phyloP scores from a whole-genome alignment of 2,797 vertebrate genomes.

The Brachymystax lenok region DNA sequence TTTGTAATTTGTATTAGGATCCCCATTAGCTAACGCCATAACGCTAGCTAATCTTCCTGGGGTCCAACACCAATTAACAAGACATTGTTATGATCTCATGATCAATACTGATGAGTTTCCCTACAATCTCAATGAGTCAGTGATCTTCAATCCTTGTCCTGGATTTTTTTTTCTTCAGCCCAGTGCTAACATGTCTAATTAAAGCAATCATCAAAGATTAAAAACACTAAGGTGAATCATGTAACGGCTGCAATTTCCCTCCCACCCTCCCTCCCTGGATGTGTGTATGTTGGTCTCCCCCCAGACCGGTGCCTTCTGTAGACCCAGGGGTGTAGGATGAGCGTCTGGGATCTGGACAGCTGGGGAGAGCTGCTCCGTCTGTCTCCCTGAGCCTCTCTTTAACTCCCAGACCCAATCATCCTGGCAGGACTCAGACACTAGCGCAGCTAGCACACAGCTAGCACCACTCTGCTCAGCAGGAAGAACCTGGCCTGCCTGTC shows the following conservation, averaged over 20 bases:
- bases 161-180: too few relatives aligned
- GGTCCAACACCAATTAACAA: too few relatives aligned
- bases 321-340: slow-evolving; percentile 50
- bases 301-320: slow-evolving; percentile 42
- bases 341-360: slow-evolving; percentile 57
- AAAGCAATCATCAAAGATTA: background rate
- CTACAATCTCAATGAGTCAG: background rate
- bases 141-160: background rate
- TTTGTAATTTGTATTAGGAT: too few relatives aligned
- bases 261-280: background rate
- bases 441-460: slow-evolving; percentile 2
- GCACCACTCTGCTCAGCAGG: slow-evolving; percentile 31
- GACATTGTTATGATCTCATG: background rate
- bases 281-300: slow-evolving; percentile 15
- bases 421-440: slow-evolving; percentile 55
- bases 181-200: background rate
- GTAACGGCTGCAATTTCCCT: background rate
- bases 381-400: slow-evolving; percentile 58
- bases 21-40: too few relatives aligned
- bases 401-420: slow-evolving; percentile 55
- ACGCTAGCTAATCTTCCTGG: too few relatives aligned
- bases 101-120: background rate
- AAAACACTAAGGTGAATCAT: background rate
- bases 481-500: slow-evolving; percentile 49
- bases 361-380: slow-evolving; percentile 54